phyloP scores from a whole-genome alignment of 2,113 vertebrate species.

The Tringa solitaria region DNA sequence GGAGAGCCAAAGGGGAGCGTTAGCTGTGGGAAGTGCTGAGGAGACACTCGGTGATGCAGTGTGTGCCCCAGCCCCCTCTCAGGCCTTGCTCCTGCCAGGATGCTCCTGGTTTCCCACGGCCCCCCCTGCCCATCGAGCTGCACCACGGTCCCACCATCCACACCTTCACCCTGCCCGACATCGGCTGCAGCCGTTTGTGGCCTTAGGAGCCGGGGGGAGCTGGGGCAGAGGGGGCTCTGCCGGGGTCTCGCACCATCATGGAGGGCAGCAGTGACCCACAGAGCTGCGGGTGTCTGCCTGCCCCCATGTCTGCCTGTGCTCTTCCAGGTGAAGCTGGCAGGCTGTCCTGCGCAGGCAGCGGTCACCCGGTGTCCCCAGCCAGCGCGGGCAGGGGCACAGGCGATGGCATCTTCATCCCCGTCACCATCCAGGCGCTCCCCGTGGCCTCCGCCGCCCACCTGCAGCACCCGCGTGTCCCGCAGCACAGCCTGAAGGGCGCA shows the following conservation, averaged over 20 bases:
- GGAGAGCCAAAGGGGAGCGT: background rate
- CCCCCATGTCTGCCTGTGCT: background rate
- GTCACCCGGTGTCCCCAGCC: conserved; percentile 8
- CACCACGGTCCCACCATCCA: background rate
- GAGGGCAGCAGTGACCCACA: background rate
- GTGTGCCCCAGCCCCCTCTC: background rate
- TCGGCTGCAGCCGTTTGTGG: fast-evolving
- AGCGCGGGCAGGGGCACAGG: background rate
- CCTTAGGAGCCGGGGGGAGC: background rate
- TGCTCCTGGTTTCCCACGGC: background rate
- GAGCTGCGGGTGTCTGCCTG: background rate
- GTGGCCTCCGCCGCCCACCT: background rate
- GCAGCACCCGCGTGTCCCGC: background rate
- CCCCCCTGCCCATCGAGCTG: background rate
- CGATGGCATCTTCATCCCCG: background rate
- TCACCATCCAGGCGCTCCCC: background rate
- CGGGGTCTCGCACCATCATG: fast-evolving
- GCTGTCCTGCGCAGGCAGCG: background rate
- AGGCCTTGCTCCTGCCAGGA: background rate
- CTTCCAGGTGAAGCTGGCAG: conserved; percentile 46
- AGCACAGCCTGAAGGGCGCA: background rate
- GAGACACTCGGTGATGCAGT: background rate
- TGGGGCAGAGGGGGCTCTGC: background rate
- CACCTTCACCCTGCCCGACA: fast-evolving
- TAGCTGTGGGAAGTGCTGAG: background rate